These are phyloP conservation scores for Ectropis grisescens DNA, from an alignment of 1,140 invertebrate genomes.

Conservation along the genomic window DNA sequence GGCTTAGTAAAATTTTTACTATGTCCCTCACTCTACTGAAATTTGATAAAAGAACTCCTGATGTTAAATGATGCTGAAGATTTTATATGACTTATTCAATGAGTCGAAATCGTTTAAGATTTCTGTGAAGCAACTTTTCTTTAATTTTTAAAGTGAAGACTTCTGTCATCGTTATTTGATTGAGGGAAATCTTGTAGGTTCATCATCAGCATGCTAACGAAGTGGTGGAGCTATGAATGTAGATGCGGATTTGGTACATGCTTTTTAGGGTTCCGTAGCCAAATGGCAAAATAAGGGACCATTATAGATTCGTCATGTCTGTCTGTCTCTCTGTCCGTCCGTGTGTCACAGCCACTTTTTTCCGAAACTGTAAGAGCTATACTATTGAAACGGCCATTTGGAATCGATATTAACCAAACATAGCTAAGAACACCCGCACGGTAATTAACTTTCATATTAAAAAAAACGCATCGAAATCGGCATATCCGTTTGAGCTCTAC, in stretches of 20 bases:
- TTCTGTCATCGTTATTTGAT: neutral
- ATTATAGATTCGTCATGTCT: too few species aligned
- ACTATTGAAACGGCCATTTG: too few species aligned
- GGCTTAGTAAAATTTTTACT: conserved; percentile 25
- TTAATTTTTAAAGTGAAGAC: neutral
- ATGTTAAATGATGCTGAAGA: conserved; percentile 13
- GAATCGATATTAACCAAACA: too few species aligned
- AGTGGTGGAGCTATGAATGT: neutral
- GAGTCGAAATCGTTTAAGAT: neutral
- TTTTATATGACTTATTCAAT: conserved; percentile 12
- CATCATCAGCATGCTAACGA: neutral
- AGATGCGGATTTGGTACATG: neutral
- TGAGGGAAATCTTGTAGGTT: neutral
- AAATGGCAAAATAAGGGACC: too few species aligned
- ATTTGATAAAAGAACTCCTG: conserved; percentile 3
- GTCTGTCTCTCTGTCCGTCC: too few species aligned
- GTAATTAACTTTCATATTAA: too few species aligned
- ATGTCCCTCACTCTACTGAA: conserved; percentile 3
- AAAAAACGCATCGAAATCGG: too few species aligned
- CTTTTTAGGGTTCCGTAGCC: too few species aligned
- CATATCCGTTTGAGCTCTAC: too few species aligned
- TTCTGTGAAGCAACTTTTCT: neutral
- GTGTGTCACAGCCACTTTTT: too few species aligned
- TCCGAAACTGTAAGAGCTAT: too few species aligned
- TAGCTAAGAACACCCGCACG: too few species aligned